Evolutionary conservation across 2,888 invertebrate genomes (phyloP).

Genomic region (Lasiommata megera): DNA sequence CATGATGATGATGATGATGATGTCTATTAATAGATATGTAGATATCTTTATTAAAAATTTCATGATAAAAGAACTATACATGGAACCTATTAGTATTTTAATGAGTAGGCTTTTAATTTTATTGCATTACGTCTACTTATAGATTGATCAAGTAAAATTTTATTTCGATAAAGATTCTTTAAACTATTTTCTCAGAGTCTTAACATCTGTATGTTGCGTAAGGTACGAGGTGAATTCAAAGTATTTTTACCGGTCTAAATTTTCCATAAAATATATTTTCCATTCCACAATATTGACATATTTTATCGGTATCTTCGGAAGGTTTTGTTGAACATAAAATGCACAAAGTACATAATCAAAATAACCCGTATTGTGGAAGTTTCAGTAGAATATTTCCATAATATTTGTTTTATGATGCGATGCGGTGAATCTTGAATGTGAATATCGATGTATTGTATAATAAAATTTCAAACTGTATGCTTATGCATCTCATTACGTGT

Average conservation of each 20-base stretch:
- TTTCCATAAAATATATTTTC: background rate
- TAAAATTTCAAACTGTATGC: constrained; percentile 18
- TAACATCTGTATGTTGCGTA: background rate
- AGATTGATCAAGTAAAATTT: background rate
- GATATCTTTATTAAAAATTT: too few species aligned
- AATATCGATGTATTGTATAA: constrained; percentile 19
- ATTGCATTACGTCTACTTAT: too few species aligned
- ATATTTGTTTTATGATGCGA: constrained; percentile 22
- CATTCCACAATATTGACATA: background rate
- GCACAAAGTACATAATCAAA: constrained; percentile 9
- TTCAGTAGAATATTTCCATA: constrained; percentile 24
- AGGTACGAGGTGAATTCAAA: background rate
- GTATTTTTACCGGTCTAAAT: background rate
- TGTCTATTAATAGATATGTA: too few species aligned
- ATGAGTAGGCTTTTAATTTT: too few species aligned
- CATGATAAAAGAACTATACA: too few species aligned
- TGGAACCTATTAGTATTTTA: too few species aligned
- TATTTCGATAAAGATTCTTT: background rate
- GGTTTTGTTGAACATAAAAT: constrained; percentile 13
- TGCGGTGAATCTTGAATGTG: constrained; percentile 18
- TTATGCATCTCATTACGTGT: constrained; percentile 10
- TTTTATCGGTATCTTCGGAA: constrained; percentile 6
- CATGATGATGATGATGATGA: too few species aligned
- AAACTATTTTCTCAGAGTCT: background rate
- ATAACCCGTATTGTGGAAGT: constrained; percentile 13